A percentile compares a stretch with the other conserved stretches of the same genome.
These are phyloP conservation scores for Hassar affinis DNA, from an alignment of 2,113 vertebrate genomes.

Conservation along the genomic window DNA sequence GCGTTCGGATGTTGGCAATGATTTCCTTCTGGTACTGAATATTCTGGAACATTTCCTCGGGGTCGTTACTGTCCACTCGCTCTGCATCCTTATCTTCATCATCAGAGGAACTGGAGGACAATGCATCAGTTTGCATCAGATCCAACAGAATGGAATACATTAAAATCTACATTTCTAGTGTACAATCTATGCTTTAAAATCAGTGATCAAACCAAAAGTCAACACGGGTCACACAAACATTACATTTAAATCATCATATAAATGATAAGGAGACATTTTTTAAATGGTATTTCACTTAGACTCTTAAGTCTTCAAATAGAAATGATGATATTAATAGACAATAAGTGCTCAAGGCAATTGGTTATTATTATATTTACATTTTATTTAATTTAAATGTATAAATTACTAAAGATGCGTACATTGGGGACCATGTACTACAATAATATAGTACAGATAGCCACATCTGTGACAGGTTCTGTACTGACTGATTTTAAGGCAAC, in stretches of 20 bases:
- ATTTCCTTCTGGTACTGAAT: constrained; percentile 97
- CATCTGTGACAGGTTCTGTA: not conserved
- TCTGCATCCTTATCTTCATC: constrained; percentile 80
- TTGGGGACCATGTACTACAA: not conserved
- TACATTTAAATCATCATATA: not conserved
- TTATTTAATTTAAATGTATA: not conserved
- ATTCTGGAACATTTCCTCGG: constrained; percentile 95
- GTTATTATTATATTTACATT: not conserved
- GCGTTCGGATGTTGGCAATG: constrained; percentile 86
- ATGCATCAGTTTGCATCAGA: not conserved
- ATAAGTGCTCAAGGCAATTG: not conserved
- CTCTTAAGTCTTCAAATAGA: not conserved
- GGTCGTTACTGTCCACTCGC: constrained; percentile 83
- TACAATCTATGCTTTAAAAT: not conserved
- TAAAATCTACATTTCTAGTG: not conserved
- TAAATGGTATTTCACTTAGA: not conserved
- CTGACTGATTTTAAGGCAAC: not conserved
- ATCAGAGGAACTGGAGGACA: constrained; percentile 77
- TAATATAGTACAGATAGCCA: not conserved
- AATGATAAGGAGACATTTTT: not conserved
- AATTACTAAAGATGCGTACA: not conserved
- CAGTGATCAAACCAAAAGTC: not conserved
- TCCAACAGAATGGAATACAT: not conserved
- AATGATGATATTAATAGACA: not conserved
- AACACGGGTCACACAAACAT: not conserved